Conservation (phyloP, 2,113 vertebrate genomes). For the Microcebus murinus region DNA sequence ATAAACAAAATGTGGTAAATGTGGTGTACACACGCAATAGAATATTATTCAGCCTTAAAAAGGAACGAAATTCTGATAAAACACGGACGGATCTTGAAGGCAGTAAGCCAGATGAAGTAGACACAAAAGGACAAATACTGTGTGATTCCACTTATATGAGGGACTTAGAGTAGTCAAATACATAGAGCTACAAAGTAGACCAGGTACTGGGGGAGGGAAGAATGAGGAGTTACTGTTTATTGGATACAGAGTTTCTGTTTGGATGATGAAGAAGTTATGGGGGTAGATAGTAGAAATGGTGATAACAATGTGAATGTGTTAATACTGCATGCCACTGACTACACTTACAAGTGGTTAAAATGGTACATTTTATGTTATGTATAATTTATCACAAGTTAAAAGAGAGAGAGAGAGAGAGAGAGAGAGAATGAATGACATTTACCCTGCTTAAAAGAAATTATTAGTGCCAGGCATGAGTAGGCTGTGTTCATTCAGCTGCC, state of each 20-base stretch:
- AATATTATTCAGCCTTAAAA: no score
- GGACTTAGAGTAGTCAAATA: neutral
- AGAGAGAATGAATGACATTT: neutral
- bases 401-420: neutral
- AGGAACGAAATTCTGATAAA: no score
- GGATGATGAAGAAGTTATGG: neutral
- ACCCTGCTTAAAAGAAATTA: neutral
- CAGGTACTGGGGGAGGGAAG: neutral
- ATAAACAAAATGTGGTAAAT: no score
- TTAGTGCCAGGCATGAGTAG: fast-evolving
- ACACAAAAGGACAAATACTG: no score
- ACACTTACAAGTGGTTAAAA: neutral
- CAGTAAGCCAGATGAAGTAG: no score
- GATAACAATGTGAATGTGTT: neutral
- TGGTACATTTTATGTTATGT: neutral
- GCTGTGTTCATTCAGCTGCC: neutral
- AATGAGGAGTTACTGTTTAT: neutral
- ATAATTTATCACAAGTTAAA: no score
- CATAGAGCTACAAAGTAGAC: neutral
- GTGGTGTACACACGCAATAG: no score
- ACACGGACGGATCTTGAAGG: no score
- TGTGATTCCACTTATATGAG: no score
- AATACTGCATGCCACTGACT: no score
- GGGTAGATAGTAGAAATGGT: neutral
- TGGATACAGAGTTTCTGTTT: neutral